phyloP scores from a whole-genome alignment of 2,888 invertebrate genomes.

The Antitype chi region DNA sequence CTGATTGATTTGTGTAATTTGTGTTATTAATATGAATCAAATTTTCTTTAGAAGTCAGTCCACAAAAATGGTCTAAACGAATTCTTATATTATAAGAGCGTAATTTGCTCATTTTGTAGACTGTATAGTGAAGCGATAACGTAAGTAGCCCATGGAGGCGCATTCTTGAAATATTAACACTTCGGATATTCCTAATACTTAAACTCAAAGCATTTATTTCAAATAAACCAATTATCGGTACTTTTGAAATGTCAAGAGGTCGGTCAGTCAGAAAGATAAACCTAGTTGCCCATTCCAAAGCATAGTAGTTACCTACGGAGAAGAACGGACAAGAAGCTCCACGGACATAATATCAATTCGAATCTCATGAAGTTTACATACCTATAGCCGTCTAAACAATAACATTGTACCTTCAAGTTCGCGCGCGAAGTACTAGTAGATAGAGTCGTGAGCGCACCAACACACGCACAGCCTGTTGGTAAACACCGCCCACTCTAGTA shows the following conservation, averaged over 20 bases:
- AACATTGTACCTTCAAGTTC: slow-evolving; percentile 47
- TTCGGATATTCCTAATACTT: slow-evolving; percentile 15
- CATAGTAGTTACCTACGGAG: neutral
- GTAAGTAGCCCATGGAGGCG: slow-evolving; percentile 13
- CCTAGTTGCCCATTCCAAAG: neutral
- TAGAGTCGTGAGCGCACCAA: slow-evolving; percentile 48
- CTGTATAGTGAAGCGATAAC: slow-evolving; percentile 10
- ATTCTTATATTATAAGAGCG: neutral
- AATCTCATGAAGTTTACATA: slow-evolving; percentile 21
- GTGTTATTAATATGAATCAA: neutral
- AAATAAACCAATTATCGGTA: neutral
- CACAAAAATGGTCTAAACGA: neutral
- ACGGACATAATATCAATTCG: slow-evolving; percentile 5
- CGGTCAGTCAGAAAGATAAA: neutral
- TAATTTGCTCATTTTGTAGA: neutral
- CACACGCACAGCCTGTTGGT: slow-evolving; percentile 72
- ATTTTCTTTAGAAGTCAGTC: neutral
- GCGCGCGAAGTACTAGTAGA: slow-evolving; percentile 44
- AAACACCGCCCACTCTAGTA: slow-evolving; percentile 75
- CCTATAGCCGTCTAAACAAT: slow-evolving; percentile 61
- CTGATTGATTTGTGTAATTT: slow-evolving; percentile 12
- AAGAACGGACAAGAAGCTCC: neutral
- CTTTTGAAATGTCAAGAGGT: too few relatives aligned
- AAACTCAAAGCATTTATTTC: neutral
- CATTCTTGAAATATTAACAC: slow-evolving; percentile 32